phyloP scores from a whole-genome alignment of 1,140 invertebrate genomes.

The Dermatophagoides farinae region DNA sequence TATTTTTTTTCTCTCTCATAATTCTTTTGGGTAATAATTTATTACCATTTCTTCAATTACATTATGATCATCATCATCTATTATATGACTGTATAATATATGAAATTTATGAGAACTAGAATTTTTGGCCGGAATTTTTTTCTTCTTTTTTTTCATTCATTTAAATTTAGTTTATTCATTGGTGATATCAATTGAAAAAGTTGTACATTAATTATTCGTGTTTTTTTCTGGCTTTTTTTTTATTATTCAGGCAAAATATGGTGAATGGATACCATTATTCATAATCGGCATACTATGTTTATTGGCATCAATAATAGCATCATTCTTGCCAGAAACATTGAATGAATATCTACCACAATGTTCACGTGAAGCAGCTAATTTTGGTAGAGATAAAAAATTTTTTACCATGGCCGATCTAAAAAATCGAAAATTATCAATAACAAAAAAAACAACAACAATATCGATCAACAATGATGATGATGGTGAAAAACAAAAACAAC shows the following conservation, averaged over 20 bases:
- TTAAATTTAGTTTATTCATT: neutral
- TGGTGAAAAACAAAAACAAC: neutral
- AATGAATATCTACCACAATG: slow-evolving; percentile 22
- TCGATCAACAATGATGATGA: neutral
- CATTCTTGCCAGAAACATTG: slow-evolving; percentile 23
- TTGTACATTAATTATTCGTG: no score
- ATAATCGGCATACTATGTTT: slow-evolving; percentile 22
- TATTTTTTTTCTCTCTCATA: no score
- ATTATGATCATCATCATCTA: neutral
- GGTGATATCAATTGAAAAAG: neutral
- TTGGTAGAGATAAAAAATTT: slow-evolving; percentile 25
- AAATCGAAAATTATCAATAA: neutral
- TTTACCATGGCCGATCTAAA: slow-evolving; percentile 16
- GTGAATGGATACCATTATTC: slow-evolving; percentile 21
- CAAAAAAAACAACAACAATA: neutral
- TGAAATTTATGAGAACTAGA: no score
- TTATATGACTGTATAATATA: no score
- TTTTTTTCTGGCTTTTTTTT: no score
- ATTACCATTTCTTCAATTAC: neutral
- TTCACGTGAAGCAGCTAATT: slow-evolving; percentile 22
- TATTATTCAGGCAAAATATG: slow-evolving; percentile 21
- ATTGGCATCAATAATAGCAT: slow-evolving; percentile 19
- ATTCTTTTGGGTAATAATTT: no score
- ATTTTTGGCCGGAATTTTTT: no score
- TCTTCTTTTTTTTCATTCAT: no score